Conservation (phyloP, 2,113 vertebrate genomes). For the Cephalopterus ornatus region DNA sequence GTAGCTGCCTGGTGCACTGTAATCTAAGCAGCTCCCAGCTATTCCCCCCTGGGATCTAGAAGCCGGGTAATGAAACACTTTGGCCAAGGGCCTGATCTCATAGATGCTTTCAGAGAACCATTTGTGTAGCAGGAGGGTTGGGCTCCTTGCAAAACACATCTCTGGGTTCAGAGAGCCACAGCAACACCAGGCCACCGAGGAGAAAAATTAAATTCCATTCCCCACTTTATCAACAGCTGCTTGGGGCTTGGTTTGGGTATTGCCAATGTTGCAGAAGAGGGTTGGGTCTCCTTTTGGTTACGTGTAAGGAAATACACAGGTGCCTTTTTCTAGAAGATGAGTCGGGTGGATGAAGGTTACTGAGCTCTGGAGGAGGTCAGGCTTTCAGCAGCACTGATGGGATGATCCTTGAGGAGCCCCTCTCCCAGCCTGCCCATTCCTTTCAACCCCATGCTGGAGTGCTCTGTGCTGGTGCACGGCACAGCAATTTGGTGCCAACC, state of each 20-base stretch:
- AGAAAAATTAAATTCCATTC: background rate
- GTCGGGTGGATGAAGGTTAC: background rate
- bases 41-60: background rate
- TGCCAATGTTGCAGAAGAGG: background rate
- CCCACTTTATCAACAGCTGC: background rate
- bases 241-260: background rate
- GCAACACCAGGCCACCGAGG: fast-evolving
- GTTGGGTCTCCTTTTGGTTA: background rate
- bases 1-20: background rate
- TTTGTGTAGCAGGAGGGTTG: background rate
- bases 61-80: background rate
- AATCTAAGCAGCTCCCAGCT: constrained; percentile 24
- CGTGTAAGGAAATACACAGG: background rate
- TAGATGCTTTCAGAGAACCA: background rate
- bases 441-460: fast-evolving
- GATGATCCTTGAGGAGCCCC: background rate
- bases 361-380: background rate
- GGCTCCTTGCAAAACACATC: background rate
- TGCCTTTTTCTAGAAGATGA: background rate
- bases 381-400: fast-evolving
- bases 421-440: fast-evolving
- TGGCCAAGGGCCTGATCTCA: constrained; percentile 45
- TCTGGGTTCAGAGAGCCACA: background rate
- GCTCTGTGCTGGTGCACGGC: background rate
- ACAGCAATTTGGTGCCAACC: background rate